Evolutionary conservation across 2,113 vertebrate genomes (phyloP).

Genomic region (Chloropsis hardwickii): DNA sequence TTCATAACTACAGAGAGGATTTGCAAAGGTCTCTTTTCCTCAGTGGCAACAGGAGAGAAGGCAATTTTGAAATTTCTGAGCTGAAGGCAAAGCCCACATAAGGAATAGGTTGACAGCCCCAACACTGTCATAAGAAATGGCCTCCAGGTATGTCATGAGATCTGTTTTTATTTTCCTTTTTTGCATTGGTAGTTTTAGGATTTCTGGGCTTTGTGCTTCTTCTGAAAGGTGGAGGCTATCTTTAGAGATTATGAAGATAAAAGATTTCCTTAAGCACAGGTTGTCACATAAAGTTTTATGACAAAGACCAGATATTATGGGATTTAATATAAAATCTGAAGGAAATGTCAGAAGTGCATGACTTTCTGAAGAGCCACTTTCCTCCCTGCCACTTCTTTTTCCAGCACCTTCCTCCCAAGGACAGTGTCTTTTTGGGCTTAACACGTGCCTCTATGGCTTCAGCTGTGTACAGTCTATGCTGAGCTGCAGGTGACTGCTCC

Average conservation of each 20-base stretch:
- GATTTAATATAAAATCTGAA: not conserved
- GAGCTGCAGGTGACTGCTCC: not conserved
- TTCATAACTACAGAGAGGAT: not conserved
- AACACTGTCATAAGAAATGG: not conserved
- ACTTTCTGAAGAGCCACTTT: not conserved
- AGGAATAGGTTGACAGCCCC: not conserved
- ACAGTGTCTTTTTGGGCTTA: not conserved
- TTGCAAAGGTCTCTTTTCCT: not conserved
- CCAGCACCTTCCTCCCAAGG: not conserved
- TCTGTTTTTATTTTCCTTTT: not conserved
- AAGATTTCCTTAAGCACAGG: not conserved
- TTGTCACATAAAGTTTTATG: not conserved
- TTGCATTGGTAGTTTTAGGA: not conserved
- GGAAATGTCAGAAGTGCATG: not conserved
- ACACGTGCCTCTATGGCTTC: not conserved
- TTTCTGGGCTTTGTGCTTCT: not conserved
- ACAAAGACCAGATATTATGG: not conserved
- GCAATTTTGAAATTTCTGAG: not conserved
- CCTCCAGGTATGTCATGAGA: not conserved
- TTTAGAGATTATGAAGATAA: not conserved
- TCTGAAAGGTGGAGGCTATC: not conserved
- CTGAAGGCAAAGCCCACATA: not conserved
- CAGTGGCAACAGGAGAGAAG: not conserved
- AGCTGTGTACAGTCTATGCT: not conserved
- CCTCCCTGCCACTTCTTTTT: not conserved